Evolutionary conservation across 2,113 vertebrate species (phyloP).

Genomic region (Thinocorus orbignyianus): DNA sequence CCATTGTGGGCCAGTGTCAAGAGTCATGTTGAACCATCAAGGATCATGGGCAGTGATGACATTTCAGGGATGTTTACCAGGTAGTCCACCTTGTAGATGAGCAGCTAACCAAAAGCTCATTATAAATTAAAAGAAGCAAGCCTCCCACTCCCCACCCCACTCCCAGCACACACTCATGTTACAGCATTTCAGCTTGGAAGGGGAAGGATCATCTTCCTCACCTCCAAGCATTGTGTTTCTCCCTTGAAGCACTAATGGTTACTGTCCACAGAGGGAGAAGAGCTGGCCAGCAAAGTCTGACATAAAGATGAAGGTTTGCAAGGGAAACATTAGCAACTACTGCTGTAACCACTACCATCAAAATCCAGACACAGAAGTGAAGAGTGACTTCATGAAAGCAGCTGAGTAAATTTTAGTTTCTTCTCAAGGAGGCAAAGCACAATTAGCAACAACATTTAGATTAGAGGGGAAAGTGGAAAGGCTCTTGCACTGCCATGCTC

Average conservation of each 20-base stretch:
- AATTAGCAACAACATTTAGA: neutral
- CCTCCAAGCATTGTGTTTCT: neutral
- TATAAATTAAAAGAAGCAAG: conserved; percentile 23
- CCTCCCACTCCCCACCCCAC: neutral
- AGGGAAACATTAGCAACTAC: neutral
- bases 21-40: neutral
- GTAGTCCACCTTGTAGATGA: neutral
- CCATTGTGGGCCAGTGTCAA: neutral
- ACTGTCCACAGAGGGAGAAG: neutral
- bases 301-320: neutral
- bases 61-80: neutral
- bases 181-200: neutral
- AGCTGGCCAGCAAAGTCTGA: neutral
- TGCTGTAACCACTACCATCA: neutral
- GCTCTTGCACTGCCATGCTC: neutral
- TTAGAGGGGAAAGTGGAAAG: neutral
- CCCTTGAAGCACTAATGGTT: neutral
- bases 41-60: neutral
- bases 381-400: neutral
- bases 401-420: neutral
- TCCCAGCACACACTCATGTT: neutral
- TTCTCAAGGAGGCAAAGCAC: neutral
- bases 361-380: neutral
- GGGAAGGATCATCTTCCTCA: conserved; percentile 10
- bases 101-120: neutral